These are phyloP conservation scores for Thereuonema tuberculata DNA, from an alignment of 1,140 invertebrate genomes.

Conservation along the genomic window DNA sequence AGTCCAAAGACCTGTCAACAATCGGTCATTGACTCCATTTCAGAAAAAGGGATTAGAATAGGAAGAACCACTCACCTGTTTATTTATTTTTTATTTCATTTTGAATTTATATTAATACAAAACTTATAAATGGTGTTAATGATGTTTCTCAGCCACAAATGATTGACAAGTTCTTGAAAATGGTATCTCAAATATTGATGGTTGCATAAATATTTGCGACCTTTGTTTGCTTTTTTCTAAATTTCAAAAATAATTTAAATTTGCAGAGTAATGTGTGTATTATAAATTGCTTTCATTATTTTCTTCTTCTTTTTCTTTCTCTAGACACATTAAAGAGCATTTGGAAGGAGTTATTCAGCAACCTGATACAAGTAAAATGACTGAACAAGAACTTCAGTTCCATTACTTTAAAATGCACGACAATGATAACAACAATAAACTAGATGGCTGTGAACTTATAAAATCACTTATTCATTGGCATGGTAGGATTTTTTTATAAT, in stretches of 20 bases:
- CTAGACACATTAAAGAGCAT: slow-evolving; percentile 79
- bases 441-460: slow-evolving; percentile 86
- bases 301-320: too few species aligned
- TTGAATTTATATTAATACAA: not conserved
- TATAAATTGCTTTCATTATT: too few species aligned
- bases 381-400: slow-evolving; percentile 83
- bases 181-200: not conserved
- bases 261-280: too few species aligned
- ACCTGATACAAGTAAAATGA: slow-evolving; percentile 79
- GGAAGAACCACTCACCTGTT: too few species aligned
- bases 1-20: too few species aligned
- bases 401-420: slow-evolving; percentile 97
- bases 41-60: too few species aligned
- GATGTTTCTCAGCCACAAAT: slow-evolving; percentile 10
- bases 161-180: slow-evolving; percentile 20
- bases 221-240: slow-evolving; percentile 5
- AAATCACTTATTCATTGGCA: slow-evolving; percentile 47
- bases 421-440: slow-evolving; percentile 85
- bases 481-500: slow-evolving; percentile 9
- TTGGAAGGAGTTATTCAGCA: slow-evolving; percentile 61
- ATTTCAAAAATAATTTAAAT: too few species aligned
- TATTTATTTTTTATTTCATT: too few species aligned
- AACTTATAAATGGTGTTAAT: slow-evolving; percentile 15
- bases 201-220: not conserved
- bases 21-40: too few species aligned